Evolutionary conservation across 2,797 vertebrate species (phyloP).

Genomic region (Neoniphon sammara): DNA sequence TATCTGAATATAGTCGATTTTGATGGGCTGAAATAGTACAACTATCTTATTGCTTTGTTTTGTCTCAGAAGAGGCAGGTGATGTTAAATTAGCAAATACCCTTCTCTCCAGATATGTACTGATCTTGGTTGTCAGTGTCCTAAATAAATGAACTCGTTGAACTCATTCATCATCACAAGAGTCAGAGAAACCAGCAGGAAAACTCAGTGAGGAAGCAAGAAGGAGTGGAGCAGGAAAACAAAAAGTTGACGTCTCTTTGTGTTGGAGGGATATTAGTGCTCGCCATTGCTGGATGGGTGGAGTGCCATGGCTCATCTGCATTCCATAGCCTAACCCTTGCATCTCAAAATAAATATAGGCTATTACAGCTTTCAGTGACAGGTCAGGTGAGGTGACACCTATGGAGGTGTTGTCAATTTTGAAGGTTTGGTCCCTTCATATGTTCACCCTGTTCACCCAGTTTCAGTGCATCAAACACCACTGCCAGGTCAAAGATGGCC

Average conservation of each 20-base stretch:
- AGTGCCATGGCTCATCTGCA: conserved; percentile 40
- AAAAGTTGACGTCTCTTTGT: not conserved
- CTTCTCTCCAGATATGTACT: not conserved
- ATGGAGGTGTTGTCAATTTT: not conserved
- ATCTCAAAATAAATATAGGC: conserved; percentile 22
- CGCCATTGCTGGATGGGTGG: not conserved
- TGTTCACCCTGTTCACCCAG: conserved; percentile 5
- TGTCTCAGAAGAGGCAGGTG: too few relatives aligned
- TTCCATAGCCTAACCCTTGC: conserved; percentile 38
- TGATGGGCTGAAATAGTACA: too few relatives aligned
- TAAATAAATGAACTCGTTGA: conserved; percentile 9
- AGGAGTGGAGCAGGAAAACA: not conserved
- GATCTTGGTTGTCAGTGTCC: not conserved
- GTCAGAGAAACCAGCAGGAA: not conserved
- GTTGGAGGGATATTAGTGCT: conserved; percentile 8
- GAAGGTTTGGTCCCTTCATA: not conserved
- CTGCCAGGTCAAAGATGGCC: not conserved
- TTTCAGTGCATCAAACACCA: not conserved
- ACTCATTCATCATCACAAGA: not conserved
- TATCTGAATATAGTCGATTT: too few relatives aligned
- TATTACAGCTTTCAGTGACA: not conserved
- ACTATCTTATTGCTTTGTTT: too few relatives aligned
- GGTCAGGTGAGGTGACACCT: conserved; percentile 17
- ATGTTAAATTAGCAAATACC: too few relatives aligned
- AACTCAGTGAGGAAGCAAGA: not conserved